Percentiles rank a stretch among this genome's conserved stretches.
phyloP scores from a whole-genome alignment of 2,797 vertebrate species.

The Bradypodion ventrale region DNA sequence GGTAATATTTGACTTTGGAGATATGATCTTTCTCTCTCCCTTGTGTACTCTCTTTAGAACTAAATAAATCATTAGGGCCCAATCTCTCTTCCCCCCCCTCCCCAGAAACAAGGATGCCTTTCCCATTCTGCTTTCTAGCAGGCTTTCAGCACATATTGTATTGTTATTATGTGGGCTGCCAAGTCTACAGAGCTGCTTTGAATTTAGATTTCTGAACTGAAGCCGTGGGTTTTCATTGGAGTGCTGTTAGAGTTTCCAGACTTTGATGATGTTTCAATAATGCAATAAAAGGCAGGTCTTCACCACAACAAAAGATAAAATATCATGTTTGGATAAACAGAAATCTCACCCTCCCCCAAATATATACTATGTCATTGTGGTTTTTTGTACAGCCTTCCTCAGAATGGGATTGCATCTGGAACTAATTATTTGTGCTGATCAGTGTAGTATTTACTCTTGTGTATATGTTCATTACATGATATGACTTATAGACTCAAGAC shows the following conservation, averaged over 20 bases:
- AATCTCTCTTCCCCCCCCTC: neutral
- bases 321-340: conserved; percentile 80
- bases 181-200: conserved; percentile 62
- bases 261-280: conserved; percentile 88
- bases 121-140: neutral
- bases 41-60: neutral
- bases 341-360: conserved; percentile 80
- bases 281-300: conserved; percentile 85
- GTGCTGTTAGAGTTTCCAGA: conserved; percentile 82
- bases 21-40: neutral
- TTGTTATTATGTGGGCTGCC: conserved; percentile 44
- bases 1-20: neutral
- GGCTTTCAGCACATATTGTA: conserved; percentile 40
- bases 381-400: conserved; percentile 62
- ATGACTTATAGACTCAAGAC: conserved; percentile 19
- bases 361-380: conserved; percentile 78
- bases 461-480: neutral
- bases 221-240: conserved; percentile 80
- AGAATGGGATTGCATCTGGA: conserved; percentile 76
- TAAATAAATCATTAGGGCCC: neutral
- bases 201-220: conserved; percentile 64
- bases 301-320: conserved; percentile 86
- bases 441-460: conserved; percentile 12
- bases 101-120: neutral
- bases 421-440: conserved; percentile 59